Conservation (phyloP, 1,140 invertebrate species). For the Stegodyphus mimosarum region DNA sequence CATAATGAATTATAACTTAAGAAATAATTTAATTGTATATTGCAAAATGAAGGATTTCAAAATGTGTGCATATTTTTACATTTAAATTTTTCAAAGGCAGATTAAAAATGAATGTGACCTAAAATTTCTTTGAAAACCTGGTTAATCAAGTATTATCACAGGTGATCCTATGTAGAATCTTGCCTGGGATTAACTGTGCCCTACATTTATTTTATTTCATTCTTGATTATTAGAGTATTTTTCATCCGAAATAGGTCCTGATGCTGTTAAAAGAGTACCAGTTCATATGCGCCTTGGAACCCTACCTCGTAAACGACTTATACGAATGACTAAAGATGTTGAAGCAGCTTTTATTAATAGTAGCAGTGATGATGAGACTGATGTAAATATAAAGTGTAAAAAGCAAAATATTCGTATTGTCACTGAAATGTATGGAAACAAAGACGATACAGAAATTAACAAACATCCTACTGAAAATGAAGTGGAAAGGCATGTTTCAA, state of each 20-base stretch:
- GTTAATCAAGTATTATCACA: too few relatives aligned
- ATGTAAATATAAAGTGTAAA: conserved; percentile 33
- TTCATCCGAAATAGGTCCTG: neutral
- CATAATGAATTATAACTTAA: too few relatives aligned
- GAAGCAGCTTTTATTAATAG: conserved; percentile 43
- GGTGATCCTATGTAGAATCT: too few relatives aligned
- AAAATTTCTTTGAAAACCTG: too few relatives aligned
- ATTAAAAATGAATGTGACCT: too few relatives aligned
- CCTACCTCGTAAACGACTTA: conserved; percentile 29
- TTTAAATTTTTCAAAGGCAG: too few relatives aligned
- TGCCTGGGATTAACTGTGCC: too few relatives aligned
- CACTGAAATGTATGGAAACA: conserved; percentile 6
- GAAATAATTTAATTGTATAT: too few relatives aligned
- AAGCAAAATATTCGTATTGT: conserved; percentile 43
- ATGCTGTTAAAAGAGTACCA: conserved; percentile 28
- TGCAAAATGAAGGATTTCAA: too few relatives aligned
- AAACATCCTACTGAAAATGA: conserved; percentile 3
- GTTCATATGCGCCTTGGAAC: conserved; percentile 52
- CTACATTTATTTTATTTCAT: too few relatives aligned
- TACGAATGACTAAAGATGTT: conserved; percentile 41
- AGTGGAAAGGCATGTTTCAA: neutral
- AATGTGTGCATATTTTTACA: too few relatives aligned
- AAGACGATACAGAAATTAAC: conserved; percentile 1
- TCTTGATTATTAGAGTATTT: neutral
- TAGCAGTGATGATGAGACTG: conserved; percentile 25